A percentile compares a stretch with the other conserved stretches of the same genome.
These are phyloP conservation scores for Molothrus ater DNA, from an alignment of 2,797 vertebrate species.

Conservation along the genomic window DNA sequence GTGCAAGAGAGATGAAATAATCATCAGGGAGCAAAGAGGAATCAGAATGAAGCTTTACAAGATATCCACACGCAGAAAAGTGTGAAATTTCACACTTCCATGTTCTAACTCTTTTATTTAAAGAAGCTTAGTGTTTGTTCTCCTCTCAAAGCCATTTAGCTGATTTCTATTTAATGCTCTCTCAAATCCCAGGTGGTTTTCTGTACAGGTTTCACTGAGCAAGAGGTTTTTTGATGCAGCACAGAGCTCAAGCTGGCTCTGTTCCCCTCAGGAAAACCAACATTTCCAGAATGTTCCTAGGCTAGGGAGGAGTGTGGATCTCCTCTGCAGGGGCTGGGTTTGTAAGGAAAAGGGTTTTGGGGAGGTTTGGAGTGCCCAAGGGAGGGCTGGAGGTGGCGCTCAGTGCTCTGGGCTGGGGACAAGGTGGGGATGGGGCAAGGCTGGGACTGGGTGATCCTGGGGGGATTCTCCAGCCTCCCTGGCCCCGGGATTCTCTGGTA, in stretches of 20 bases:
- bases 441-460: fast-evolving
- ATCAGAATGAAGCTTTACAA: background rate
- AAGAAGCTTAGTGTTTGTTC: background rate
- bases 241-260: background rate
- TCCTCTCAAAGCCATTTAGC: background rate
- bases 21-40: background rate
- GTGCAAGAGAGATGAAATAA: background rate
- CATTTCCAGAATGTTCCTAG: background rate
- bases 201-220: background rate
- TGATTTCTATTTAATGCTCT: background rate
- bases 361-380: background rate
- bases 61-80: background rate
- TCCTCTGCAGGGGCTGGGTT: background rate
- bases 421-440: fast-evolving
- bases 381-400: background rate
- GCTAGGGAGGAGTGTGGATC: background rate
- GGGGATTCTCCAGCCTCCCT: background rate
- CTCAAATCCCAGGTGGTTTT: background rate
- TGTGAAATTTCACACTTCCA: background rate
- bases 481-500: background rate
- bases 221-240: background rate
- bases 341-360: background rate
- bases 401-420: background rate
- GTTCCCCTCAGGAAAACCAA: background rate
- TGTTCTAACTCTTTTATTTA: background rate